Evolutionary conservation across 1,140 invertebrate genomes (phyloP).

Genomic region (Pseudomyrmex cubaensis): DNA sequence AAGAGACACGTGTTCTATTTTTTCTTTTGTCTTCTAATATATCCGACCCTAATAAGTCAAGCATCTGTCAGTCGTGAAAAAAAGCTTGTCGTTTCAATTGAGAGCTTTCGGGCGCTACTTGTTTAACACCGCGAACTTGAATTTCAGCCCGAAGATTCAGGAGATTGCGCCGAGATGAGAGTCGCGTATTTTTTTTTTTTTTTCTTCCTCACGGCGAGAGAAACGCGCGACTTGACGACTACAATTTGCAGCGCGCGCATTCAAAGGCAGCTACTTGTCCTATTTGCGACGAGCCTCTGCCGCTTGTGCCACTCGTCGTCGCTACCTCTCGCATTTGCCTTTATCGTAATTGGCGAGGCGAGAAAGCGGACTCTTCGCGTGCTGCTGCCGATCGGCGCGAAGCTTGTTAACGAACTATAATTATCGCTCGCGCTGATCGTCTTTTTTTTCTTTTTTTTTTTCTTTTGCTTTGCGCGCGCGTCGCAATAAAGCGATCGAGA

Average conservation of each 20-base stretch:
- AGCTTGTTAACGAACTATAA: conserved; percentile 28
- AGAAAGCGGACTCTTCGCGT: not conserved
- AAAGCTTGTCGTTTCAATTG: conserved; percentile 22
- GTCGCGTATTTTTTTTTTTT: not conserved
- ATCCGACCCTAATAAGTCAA: too few relatives aligned
- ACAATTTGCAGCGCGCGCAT: conserved; percentile 45
- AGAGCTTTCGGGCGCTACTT: conserved; percentile 24
- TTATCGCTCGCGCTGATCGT: conserved; percentile 4
- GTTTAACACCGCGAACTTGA: conserved; percentile 1
- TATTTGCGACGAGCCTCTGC: conserved; percentile 46
- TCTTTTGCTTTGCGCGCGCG: not conserved
- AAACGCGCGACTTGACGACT: conserved; percentile 35
- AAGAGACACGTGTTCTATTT: too few relatives aligned
- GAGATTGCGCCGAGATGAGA: conserved; percentile 9
- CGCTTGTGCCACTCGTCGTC: conserved; percentile 14
- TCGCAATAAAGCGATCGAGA: not conserved
- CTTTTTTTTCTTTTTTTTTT: too few relatives aligned
- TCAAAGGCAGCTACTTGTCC: conserved; percentile 52
- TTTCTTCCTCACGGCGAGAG: conserved; percentile 11
- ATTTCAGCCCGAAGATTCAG: conserved; percentile 9
- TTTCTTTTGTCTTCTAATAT: too few relatives aligned
- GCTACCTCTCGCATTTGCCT: conserved; percentile 3
- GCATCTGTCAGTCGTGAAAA: not conserved
- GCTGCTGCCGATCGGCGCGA: not conserved
- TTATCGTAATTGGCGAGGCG: conserved; percentile 59